Percentiles rank a stretch among this genome's conserved stretches.
Conservation (phyloP, 2,888 invertebrate genomes). For the Lithosia quadra region DNA sequence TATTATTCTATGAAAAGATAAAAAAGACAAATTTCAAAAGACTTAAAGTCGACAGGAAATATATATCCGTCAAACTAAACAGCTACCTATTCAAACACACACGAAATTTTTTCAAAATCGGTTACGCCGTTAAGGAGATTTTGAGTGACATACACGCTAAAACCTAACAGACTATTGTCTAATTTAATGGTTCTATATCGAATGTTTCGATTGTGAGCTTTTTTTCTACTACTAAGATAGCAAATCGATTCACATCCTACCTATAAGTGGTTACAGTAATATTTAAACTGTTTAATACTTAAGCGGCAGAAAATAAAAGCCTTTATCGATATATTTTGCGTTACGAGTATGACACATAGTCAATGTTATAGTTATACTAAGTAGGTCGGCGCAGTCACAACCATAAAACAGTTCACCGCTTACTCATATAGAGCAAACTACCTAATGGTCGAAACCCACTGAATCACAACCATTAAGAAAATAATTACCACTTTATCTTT, state of each 20-base stretch:
- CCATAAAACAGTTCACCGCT: constrained; percentile 52
- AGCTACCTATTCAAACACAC: no score
- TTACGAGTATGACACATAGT: constrained; percentile 40
- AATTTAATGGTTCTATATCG: no score
- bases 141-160: no score
- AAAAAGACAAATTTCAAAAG: no score
- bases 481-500: constrained; percentile 81
- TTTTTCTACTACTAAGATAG: neutral
- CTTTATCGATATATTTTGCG: constrained; percentile 12
- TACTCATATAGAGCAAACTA: constrained; percentile 49
- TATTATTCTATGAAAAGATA: no score
- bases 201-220: neutral
- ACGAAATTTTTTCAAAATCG: no score
- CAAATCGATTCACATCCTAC: neutral
- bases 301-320: neutral
- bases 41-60: no score
- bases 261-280: neutral
- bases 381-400: constrained; percentile 49
- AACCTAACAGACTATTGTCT: no score
- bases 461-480: constrained; percentile 68
- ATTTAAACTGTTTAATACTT: neutral
- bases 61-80: no score
- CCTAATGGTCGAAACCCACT: constrained; percentile 52
- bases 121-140: no score
- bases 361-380: constrained; percentile 23